A percentile compares a stretch with the other conserved stretches of the same genome.
Evolutionary conservation across 2,888 invertebrate genomes (phyloP).

Genomic region (Spisula solida): DNA sequence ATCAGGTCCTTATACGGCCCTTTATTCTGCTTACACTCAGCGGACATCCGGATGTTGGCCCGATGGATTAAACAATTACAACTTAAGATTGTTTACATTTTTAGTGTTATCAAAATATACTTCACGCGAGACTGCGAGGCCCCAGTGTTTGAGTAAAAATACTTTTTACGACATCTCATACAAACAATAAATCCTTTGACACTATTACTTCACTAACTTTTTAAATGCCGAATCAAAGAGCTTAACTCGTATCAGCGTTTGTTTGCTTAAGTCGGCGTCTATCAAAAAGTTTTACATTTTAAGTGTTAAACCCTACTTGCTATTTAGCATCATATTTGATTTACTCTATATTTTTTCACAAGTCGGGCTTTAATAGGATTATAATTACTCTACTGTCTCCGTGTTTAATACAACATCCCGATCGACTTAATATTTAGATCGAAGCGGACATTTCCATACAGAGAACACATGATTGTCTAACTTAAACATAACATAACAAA

Average conservation of each 20-base stretch:
- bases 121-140: neutral
- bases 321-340: neutral
- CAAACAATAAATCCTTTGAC: neutral
- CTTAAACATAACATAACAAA: neutral
- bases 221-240: neutral
- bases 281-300: neutral
- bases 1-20: neutral
- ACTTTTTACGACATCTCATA: neutral
- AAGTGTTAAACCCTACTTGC: constrained; percentile 21
- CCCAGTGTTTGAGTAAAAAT: constrained; percentile 15
- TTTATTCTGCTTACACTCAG: neutral
- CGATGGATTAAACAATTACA: neutral
- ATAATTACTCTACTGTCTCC: neutral
- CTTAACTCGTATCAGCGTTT: constrained; percentile 3
- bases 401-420: neutral
- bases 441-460: neutral
- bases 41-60: neutral
- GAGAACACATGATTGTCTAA: neutral
- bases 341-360: neutral
- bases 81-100: neutral
- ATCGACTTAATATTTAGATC: neutral
- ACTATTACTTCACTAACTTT: neutral
- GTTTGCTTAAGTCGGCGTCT: constrained; percentile 9
- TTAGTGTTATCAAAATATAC: neutral
- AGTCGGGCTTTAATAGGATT: constrained; percentile 2